A percentile compares a stretch with the other conserved stretches of the same genome.
These are phyloP conservation scores for Pedetes capensis DNA, from an alignment of 2,113 vertebrate genomes.

Conservation along the genomic window DNA sequence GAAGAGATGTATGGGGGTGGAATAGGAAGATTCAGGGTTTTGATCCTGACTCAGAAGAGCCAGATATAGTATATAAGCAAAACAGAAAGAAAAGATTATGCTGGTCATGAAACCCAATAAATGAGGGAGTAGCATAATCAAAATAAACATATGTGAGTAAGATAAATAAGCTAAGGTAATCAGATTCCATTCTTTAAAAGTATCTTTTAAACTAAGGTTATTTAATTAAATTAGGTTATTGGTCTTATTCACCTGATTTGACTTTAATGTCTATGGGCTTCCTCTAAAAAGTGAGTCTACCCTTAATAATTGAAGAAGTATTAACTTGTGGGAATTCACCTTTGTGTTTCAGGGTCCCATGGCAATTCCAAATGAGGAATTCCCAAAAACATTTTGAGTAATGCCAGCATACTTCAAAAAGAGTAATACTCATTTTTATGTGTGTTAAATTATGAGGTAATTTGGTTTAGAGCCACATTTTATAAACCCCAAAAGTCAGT, in stretches of 20 bases:
- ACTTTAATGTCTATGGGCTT: background rate
- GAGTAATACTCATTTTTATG: background rate
- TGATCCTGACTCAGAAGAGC: background rate
- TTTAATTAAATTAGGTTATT: background rate
- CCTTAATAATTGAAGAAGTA: background rate
- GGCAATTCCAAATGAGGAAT: background rate
- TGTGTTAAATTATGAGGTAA: background rate
- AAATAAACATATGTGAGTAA: background rate
- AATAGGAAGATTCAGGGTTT: background rate
- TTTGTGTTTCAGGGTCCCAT: background rate
- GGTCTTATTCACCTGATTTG: background rate
- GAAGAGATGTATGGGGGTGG: background rate
- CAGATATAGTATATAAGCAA: background rate
- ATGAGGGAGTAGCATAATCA: constrained; percentile 5
- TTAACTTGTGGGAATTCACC: background rate
- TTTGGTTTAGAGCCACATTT: background rate
- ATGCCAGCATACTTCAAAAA: background rate
- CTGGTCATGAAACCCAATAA: background rate
- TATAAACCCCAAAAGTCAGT: background rate
- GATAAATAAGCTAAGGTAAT: background rate
- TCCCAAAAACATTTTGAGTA: background rate
- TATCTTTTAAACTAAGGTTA: background rate
- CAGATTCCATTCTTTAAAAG: constrained; percentile 13
- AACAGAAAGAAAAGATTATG: background rate
- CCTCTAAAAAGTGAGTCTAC: background rate